A percentile compares a stretch with the other conserved stretches of the same genome.
Evolutionary conservation across 2,797 vertebrate species (phyloP).

Genomic region (Gobionotothen gibberifrons): DNA sequence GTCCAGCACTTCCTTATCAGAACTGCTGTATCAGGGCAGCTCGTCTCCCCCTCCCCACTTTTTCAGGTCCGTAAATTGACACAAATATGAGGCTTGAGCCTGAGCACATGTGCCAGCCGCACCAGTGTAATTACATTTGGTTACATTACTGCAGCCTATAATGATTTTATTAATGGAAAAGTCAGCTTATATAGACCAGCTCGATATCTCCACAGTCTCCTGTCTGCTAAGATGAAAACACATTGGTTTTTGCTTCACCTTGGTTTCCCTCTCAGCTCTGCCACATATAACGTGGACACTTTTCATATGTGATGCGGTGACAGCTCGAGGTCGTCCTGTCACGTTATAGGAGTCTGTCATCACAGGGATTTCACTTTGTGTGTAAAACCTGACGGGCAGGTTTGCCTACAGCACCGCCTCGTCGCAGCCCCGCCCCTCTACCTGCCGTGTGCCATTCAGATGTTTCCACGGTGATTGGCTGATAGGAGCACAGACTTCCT

Average conservation of each 20-base stretch:
- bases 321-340: conserved; percentile 60
- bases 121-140: conserved; percentile 57
- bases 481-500: conserved; percentile 36
- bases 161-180: conserved; percentile 61
- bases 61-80: conserved; percentile 63
- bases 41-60: conserved; percentile 10
- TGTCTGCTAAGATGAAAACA: conserved; percentile 8
- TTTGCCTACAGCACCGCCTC: conserved; percentile 64
- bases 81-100: conserved; percentile 57
- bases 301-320: conserved; percentile 32
- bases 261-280: conserved; percentile 13
- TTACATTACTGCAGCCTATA: conserved; percentile 55
- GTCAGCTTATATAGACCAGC: conserved; percentile 19
- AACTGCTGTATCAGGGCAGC: conserved; percentile 31
- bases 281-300: conserved; percentile 21
- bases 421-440: conserved; percentile 38
- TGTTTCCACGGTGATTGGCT: conserved; percentile 51
- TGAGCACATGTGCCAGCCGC: conserved; percentile 64
- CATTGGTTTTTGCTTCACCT: conserved; percentile 15
- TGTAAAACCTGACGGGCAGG: conserved; percentile 80
- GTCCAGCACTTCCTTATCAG: conserved; percentile 55
- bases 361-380: conserved; percentile 64
- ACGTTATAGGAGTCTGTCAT: conserved; percentile 66
- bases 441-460: conserved; percentile 55
- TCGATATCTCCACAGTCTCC: conserved; percentile 27